A percentile compares a stretch with the other conserved stretches of the same genome.
These are phyloP conservation scores for Zaprionus gabonicus DNA, from an alignment of 1,140 invertebrate genomes.

Conservation along the genomic window DNA sequence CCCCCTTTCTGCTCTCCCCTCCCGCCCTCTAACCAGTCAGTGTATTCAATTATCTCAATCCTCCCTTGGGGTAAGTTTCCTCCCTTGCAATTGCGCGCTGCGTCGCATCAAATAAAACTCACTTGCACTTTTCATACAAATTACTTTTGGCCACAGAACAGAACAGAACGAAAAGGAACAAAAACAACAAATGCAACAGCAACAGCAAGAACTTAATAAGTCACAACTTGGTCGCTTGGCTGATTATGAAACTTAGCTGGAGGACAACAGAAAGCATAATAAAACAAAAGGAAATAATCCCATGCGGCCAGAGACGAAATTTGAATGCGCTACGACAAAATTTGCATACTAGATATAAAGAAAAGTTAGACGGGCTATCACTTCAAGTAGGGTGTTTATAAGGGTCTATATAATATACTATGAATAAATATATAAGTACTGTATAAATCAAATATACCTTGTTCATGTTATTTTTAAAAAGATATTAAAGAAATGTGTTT, in stretches of 20 bases:
- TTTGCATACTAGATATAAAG: not conserved
- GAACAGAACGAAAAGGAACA: conserved; percentile 13
- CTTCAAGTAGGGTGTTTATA: not conserved
- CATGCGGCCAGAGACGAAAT: not conserved
- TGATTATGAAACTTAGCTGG: conserved; percentile 60
- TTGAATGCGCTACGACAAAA: conserved; percentile 5
- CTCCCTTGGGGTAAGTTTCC: conserved; percentile 6
- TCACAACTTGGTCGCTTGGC: conserved; percentile 43
- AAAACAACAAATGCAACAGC: conserved; percentile 32
- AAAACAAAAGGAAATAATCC: conserved; percentile 25
- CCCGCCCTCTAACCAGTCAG: not conserved
- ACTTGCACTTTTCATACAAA: conserved; percentile 76
- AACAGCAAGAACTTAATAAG: conserved; percentile 63
- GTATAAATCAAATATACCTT: too few species aligned
- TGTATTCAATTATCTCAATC: conserved; percentile 64
- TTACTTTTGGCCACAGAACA: conserved; percentile 59
- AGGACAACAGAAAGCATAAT: conserved; percentile 42
- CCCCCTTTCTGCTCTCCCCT: not conserved
- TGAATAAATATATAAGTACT: too few species aligned
- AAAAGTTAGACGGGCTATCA: not conserved
- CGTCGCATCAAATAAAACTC: conserved; percentile 75
- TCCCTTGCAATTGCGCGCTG: conserved; percentile 21
- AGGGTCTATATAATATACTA: not conserved
- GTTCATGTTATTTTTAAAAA: too few species aligned
- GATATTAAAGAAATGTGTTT: too few species aligned